These are phyloP conservation scores for Thaumetopoea pityocampa DNA, from an alignment of 1,140 invertebrate genomes.

Conservation along the genomic window DNA sequence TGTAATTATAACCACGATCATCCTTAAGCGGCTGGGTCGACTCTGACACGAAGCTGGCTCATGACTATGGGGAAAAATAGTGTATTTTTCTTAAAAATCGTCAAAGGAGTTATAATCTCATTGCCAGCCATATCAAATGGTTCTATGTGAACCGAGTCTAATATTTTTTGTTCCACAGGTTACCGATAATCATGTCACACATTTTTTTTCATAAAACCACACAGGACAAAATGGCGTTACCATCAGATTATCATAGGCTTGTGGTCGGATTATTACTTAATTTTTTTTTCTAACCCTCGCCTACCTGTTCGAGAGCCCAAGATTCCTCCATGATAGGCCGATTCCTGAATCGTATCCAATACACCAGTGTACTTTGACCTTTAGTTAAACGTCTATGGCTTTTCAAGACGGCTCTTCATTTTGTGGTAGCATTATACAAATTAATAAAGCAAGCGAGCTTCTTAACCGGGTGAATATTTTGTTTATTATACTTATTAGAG, in stretches of 20 bases:
- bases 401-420: constrained; percentile 20
- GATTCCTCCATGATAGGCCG: constrained; percentile 49
- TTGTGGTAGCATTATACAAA: constrained; percentile 43
- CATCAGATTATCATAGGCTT: constrained; percentile 69
- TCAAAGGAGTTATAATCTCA: too few relatives aligned
- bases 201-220: constrained; percentile 70
- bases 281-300: constrained; percentile 59
- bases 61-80: too few relatives aligned
- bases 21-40: too few relatives aligned
- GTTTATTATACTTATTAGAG: constrained; percentile 72
- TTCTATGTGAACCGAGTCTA: constrained; percentile 38
- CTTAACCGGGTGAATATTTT: constrained; percentile 70
- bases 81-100: too few relatives aligned
- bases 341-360: constrained; percentile 44
- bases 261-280: constrained; percentile 71
- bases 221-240: constrained; percentile 74
- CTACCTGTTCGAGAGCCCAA: constrained; percentile 58
- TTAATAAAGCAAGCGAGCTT: constrained; percentile 68
- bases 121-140: neutral
- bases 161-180: constrained; percentile 49
- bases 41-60: too few relatives aligned
- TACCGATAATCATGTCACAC: constrained; percentile 71
- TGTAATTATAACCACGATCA: too few relatives aligned
- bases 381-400: neutral
- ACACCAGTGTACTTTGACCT: constrained; percentile 36